Evolutionary conservation across 2,888 invertebrate genomes (phyloP), one percentile per base, ranked within the genome.

Genomic region (Margaritifera margaritifera): DNA sequence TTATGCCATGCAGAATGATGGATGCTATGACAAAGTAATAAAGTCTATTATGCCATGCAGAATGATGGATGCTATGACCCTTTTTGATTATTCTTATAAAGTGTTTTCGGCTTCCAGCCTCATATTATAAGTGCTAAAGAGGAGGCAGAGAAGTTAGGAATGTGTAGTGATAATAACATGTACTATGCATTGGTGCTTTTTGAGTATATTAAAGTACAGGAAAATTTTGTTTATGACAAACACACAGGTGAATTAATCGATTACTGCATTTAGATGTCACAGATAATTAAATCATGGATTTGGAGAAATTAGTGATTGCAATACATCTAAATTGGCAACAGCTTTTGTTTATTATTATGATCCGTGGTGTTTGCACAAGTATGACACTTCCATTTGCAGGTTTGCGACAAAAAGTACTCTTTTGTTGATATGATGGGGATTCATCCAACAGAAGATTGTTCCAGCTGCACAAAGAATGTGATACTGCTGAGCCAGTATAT

Each of bases 341-440:
- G 25, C 27, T 25, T 63, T 53, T 63, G 6, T 25, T 55, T 11
- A 31, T 62, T 31, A 18, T 62, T 6, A 62, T 62, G 62, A 5
- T 62, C 11, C 20, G 51, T 6, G n/a, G 62, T 42, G 20, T 62
- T 5, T 62, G 51, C 6, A 62, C 20, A 6, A 50, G 20, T 25
- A 20, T 59, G 8, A 56, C 20, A 64, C 72, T 60, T 64, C 68
- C 4, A 31, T 69, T 42, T 55, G 56, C 6, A 62, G 59, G 24
- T 69, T 58, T 69, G 69, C 69, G n/a, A 69, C 65, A 22, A 52
- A 62, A 15, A 69, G 65, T 64, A 18, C 51, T 64, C 6, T 64
- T 56, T 5, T 57, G 54, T 22, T 62, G 62, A n/a, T 62, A 42
- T 61, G 71, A 69, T 62, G 64, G 69, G 50, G 69, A 62, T 22